Base-by-base conservation (phyloP, 2,888 invertebrate genomes). In the Cheiracanthium punctorium region DNA sequence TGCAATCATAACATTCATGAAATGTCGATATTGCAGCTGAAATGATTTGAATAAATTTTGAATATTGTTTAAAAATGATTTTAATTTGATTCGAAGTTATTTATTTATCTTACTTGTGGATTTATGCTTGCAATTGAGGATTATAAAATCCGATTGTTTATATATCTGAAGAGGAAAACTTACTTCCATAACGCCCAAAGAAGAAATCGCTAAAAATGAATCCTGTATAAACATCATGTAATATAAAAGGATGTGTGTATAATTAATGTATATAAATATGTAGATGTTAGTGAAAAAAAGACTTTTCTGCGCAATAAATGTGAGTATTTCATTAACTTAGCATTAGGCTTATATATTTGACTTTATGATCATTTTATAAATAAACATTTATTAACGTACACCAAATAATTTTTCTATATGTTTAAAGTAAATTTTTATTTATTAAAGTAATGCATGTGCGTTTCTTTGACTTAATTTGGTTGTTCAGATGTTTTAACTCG, bases 311-410 rank as follows among this genome's bases (percentile, higher is more conserved):
- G 77, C 74, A 85, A 85, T 85, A 85, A 85, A 85, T 85, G 84
- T 85, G 79, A 85, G 84, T 85, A 79, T 29, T 43, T 75, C 58
- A 24, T n/a, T 67, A 24, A 7, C 65, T n/a, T 24, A 69, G 28
- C 64, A 70, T 85, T 85, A 85, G 84, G 84, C 84, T 85, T 85
- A 85, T 48, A n/a, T n/a, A 64, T 77, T 84, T 77, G 76, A 84
- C 77, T 58, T 85, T 43, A 79, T 69, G 71, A 20, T 71, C 52
- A 48, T 24, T 33, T 74, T 84, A 77, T 77, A 48, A 75, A 77
- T 75, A 75, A n/a, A 43, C 29, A n/a, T 84, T 75, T 84, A 73
- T 84, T 82, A 65, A 75, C 74, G 12, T n/a, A n/a, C n/a, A n/a
- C n/a, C n/a, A n/a, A n/a, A n/a, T n/a, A n/a, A n/a, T n/a, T n/a